Conservation (phyloP, 2,113 vertebrate genomes). For the Anolis carolinensis region DNA sequence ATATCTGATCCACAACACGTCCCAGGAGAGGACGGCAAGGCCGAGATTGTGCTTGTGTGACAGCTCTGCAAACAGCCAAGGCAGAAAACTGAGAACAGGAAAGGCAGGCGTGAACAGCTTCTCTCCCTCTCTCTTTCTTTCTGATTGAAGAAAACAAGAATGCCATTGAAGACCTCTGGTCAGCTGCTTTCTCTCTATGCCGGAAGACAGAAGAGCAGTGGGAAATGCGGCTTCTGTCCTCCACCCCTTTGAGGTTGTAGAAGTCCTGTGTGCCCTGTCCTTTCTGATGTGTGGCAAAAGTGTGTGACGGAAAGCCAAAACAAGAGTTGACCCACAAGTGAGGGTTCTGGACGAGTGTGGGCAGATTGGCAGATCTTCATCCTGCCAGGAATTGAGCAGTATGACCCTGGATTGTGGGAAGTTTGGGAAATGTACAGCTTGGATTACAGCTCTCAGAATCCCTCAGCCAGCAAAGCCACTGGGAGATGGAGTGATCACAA, state of each 20-base stretch:
- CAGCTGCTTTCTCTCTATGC: background rate
- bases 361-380: background rate
- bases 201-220: background rate
- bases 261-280: background rate
- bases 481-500: no score
- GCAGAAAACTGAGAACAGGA: background rate
- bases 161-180: background rate
- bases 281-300: background rate
- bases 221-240: no score
- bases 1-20: background rate
- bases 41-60: constrained; percentile 5
- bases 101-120: background rate
- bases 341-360: background rate
- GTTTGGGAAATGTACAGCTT: no score
- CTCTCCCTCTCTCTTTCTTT: background rate
- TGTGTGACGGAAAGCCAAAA: background rate
- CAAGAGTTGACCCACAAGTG: background rate
- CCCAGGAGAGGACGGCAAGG: background rate
- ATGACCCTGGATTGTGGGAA: no score
- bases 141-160: background rate
- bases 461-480: no score
- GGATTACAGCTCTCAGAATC: no score
- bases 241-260: background rate
- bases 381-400: no score
- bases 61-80: background rate